Base-by-base conservation (phyloP, 1,140 invertebrate species). In the Palaemon carinicauda region DNA sequence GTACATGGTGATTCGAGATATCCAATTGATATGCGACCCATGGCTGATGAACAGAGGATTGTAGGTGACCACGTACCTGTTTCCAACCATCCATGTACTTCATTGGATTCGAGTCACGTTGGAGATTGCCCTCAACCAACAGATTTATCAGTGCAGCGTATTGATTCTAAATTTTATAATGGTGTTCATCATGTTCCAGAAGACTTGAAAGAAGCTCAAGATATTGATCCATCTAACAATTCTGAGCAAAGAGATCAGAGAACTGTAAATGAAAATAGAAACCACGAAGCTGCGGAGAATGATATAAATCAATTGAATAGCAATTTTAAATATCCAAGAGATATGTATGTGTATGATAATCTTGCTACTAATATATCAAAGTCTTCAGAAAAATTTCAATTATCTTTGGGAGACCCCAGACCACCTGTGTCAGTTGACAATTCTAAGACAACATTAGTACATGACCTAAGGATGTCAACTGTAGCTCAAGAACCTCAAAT, bases 61-160 rank as follows among this genome's bases (percentile, higher is more conserved):
- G 41, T 80, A n/a, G 77, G 60, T n/a, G 84, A 86, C 33, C 50
- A 80, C 12, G 29, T 77, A 15, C 33, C 84, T 3, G 19, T 86
- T 1, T 31, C 77, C 15, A 54, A 21, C 53, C 84, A 80, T n/a
- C 78, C 84, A n/a, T 69, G 84, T 24, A 52, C 73, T 17, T 56
- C 33, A 31, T n/a, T 65, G 4, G 77, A 86, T 27, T 86, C 29
- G 9, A 56, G 84, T 3, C 84, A 86, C 60, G n/a, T 86, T 19
- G 24, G 77, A 19, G 84, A 86, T 31, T 86, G 80, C 65, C 80
- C 84, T 12, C 84, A 86, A 51, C 84, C 84, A n/a, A 86, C 84
- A 50, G 84, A 86, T 33, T 73, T 86, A 17, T 51, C 77, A 41
- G 80, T 78, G 12, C 84, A 86, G 19, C 84, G 77, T 4, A 29